A percentile compares a stretch with the other conserved stretches of the same genome.
phyloP scores from a whole-genome alignment of 2,797 vertebrate genomes.

The Carduelis carduelis region DNA sequence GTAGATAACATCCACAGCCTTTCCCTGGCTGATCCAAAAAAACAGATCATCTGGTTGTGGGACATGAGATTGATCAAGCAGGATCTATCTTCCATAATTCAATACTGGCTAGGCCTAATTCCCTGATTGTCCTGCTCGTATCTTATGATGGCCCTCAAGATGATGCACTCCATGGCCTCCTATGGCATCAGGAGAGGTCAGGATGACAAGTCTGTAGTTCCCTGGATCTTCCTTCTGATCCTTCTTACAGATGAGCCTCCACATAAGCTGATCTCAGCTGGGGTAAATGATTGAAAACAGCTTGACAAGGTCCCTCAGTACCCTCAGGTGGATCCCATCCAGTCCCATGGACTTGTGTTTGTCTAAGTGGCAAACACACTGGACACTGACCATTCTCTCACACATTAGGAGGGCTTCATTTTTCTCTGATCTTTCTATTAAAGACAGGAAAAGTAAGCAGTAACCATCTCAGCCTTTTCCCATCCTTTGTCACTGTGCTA shows the following conservation, averaged over 20 bases:
- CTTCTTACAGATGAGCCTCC: neutral
- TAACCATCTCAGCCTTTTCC: neutral
- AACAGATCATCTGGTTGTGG: neutral
- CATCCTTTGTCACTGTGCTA: neutral
- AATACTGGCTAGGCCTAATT: neutral
- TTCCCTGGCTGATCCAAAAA: neutral
- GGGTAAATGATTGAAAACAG: neutral
- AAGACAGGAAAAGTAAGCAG: neutral
- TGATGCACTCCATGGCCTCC: neutral
- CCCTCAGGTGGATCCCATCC: neutral
- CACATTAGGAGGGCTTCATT: rapidly evolving
- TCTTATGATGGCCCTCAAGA: neutral
- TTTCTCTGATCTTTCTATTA: neutral
- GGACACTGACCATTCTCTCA: neutral
- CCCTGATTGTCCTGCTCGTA: neutral
- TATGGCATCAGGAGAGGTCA: rapidly evolving
- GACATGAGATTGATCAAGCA: neutral
- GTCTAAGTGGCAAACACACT: neutral
- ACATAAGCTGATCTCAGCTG: neutral
- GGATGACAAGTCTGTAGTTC: neutral
- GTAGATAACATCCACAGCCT: neutral
- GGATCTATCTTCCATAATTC: neutral
- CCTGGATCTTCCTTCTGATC: neutral
- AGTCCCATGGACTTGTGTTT: too few relatives aligned
- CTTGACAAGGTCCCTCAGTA: neutral